Base-by-base conservation (phyloP, 2,113 vertebrate genomes). In the Pagrus major region DNA sequence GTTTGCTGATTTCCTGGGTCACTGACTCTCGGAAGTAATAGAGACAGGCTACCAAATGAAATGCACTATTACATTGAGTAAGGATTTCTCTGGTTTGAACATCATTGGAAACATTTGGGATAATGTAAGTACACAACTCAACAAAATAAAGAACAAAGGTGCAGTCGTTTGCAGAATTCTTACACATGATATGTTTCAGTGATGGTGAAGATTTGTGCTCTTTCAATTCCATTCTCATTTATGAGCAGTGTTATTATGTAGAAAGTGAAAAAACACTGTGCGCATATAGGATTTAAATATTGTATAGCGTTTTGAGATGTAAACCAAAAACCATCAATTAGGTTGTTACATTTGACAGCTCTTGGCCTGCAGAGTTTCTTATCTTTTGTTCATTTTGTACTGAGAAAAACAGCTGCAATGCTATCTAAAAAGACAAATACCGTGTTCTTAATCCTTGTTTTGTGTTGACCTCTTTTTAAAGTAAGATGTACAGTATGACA, bases 401-500 rank as follows among this genome's bases (percentile, higher is more conserved):
- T 18, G 14, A 25, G 14, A 46, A 49, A 37, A 18, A 47, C 42
- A 41, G 52, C 46, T 52, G 44, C 15, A n/a, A 10, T 11, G 2
- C n/a, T 21, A 11, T 67, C 29, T 18, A 14, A 59, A 44, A 64
- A 51, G 23, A 56, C 15, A 20, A 47, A 72, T 14, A 27, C 6
- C 10, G 37, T 46, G 55, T 68, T 39, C 39, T 33, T 63, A 71
- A 83, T 76, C 49, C 80, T 52, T 51, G 71, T 67, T 86, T 80
- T 68, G 71, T 70, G 33, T 56, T 79, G 85, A 83, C 81, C 81
- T 79, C 71, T 68, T 72, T 55, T 56, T 25, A 27, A 60, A 58
- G 27, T 16, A n/a, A 31, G 6, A 74, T 27, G 46, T 66, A 41
- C 42, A 65, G 35, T 69, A 29, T 79, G 52, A 75, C 73, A 55